Evolutionary conservation across 1,140 invertebrate genomes (phyloP).

Genomic region (Teleogryllus occipitalis): DNA sequence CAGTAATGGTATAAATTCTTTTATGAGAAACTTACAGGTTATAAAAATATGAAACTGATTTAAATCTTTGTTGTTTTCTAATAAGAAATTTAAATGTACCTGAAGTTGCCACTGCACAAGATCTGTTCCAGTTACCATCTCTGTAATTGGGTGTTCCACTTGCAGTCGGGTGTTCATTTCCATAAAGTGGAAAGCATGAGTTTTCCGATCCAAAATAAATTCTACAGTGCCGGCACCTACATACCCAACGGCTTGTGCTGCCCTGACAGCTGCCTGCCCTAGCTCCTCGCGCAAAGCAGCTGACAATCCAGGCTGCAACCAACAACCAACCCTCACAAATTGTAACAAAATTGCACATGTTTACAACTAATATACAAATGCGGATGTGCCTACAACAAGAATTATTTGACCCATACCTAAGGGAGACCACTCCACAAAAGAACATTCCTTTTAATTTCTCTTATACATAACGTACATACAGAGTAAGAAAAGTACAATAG

Average conservation of each 20-base stretch:
- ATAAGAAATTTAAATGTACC: constrained; percentile 31
- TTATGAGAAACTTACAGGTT: no score
- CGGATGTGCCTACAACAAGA: background rate
- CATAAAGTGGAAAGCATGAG: constrained; percentile 95
- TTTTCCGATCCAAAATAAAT: constrained; percentile 77
- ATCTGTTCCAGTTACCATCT: constrained; percentile 68
- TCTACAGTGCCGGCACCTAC: constrained; percentile 95
- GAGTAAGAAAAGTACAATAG: no score
- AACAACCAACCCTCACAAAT: constrained; percentile 9
- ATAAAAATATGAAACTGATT: no score
- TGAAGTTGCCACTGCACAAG: constrained; percentile 95
- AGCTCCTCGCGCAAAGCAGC: constrained; percentile 64
- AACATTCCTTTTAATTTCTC: no score
- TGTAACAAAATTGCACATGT: background rate
- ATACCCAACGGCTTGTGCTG: constrained; percentile 86
- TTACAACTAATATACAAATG: background rate
- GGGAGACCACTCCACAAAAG: no score
- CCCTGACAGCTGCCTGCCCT: constrained; percentile 83
- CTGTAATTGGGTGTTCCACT: constrained; percentile 63
- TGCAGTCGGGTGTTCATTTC: constrained; percentile 93
- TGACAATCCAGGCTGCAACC: constrained; percentile 65
- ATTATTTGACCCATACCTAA: no score
- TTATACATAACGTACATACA: no score
- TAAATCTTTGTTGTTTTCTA: no score
- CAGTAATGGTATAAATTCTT: no score